Evolutionary conservation across 2,113 vertebrate species (phyloP).

Genomic region (Budorcas taxicolor): DNA sequence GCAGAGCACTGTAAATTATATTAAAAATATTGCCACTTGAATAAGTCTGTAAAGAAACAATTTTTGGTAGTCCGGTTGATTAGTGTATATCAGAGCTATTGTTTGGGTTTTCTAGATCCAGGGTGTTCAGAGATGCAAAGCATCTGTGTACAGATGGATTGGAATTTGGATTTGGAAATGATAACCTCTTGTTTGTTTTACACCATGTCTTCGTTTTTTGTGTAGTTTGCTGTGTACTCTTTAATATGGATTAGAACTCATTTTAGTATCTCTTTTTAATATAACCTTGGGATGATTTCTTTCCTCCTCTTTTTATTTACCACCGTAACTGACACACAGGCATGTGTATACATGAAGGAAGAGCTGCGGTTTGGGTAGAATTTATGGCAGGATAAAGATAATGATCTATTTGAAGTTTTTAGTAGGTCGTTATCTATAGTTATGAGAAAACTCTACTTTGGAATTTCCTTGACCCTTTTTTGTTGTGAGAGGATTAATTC

Average conservation of each 20-base stretch:
- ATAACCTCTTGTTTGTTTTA: neutral
- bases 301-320: neutral
- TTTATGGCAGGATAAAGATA: neutral
- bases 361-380: neutral
- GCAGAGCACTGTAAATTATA: slow-evolving; percentile 20
- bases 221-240: neutral
- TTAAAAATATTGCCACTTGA: slow-evolving; percentile 41
- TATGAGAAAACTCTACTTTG: slow-evolving; percentile 15
- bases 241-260: slow-evolving; percentile 35
- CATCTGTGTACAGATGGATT: neutral
- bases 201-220: neutral
- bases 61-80: slow-evolving; percentile 32
- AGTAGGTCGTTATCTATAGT: neutral
- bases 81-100: neutral
- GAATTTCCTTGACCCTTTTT: neutral
- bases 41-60: neutral
- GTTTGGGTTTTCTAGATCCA: neutral
- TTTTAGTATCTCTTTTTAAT: neutral
- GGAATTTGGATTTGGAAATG: slow-evolving; percentile 20
- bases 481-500: neutral
- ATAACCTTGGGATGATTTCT: neutral
- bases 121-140: neutral
- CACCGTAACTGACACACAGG: neutral
- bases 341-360: neutral
- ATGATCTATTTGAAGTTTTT: slow-evolving; percentile 36